Percentiles rank a stretch among this genome's conserved stretches.
Conservation (phyloP, 2,113 vertebrate genomes). For the Pelodiscus sinensis region DNA sequence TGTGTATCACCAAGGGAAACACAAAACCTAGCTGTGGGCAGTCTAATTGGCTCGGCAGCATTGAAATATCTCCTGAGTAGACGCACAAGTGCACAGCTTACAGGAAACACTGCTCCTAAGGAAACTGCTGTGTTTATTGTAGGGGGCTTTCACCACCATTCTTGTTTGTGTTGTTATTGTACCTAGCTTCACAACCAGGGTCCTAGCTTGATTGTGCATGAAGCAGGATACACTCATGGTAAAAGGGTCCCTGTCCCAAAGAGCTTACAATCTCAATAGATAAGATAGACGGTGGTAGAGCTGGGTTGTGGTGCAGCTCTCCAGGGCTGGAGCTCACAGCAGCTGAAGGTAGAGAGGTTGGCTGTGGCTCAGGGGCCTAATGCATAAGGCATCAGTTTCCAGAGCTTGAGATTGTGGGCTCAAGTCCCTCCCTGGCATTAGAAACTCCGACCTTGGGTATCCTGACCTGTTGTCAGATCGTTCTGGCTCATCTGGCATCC, state of each 20-base stretch:
- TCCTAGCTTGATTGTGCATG: not conserved
- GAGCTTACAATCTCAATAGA: not conserved
- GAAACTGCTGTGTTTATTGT: not conserved
- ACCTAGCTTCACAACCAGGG: not conserved
- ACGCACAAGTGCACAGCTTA: too few relatives aligned
- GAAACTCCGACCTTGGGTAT: not conserved
- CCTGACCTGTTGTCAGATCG: not conserved
- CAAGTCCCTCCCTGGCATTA: not conserved
- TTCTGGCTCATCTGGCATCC: not conserved
- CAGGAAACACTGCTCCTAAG: too few relatives aligned
- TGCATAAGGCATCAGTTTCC: too few relatives aligned
- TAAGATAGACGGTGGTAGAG: not conserved
- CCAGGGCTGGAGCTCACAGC: too few relatives aligned
- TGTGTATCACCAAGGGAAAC: too few relatives aligned
- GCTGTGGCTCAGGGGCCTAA: too few relatives aligned
- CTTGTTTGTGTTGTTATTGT: not conserved
- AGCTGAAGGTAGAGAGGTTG: too few relatives aligned
- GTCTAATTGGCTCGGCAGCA: too few relatives aligned
- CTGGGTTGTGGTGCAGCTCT: too few relatives aligned
- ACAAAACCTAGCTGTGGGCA: too few relatives aligned
- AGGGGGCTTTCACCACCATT: not conserved
- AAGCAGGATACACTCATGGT: rapidly evolving
- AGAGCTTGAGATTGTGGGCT: too few relatives aligned
- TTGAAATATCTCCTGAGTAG: too few relatives aligned
- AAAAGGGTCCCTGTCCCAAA: not conserved